Evolutionary conservation across 2,797 vertebrate species (phyloP).

Genomic region (Clarias pachynema): DNA sequence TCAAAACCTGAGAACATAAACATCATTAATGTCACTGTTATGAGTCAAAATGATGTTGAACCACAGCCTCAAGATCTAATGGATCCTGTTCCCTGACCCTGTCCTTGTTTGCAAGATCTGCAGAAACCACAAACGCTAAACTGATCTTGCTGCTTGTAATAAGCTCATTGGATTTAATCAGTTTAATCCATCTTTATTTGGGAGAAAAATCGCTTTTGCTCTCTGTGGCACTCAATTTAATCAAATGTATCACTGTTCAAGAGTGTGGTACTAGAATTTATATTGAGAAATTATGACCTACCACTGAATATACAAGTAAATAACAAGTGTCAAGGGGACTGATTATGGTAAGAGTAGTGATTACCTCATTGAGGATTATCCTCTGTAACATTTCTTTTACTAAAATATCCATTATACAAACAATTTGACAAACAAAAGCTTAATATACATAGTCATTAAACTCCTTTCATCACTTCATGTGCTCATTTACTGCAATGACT

Average conservation of each 20-base stretch:
- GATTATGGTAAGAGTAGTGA: slow-evolving; percentile 2
- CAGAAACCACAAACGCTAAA: background rate
- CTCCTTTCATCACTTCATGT: background rate
- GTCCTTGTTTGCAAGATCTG: background rate
- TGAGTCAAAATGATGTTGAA: background rate
- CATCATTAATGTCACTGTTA: background rate
- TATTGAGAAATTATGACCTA: slow-evolving; percentile 4
- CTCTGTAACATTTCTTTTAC: slow-evolving; percentile 1
- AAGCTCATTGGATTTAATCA: background rate
- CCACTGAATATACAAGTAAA: background rate
- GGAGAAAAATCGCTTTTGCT: background rate
- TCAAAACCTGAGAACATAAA: background rate
- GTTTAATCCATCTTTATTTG: background rate
- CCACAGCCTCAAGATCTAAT: background rate
- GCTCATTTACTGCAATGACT: slow-evolving; percentile 24
- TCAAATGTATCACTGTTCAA: slow-evolving; percentile 3
- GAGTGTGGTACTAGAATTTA: slow-evolving; percentile 11
- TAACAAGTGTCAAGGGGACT: slow-evolving; percentile 2
- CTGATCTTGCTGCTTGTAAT: background rate
- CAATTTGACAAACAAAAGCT: slow-evolving; percentile 32
- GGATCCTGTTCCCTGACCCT: background rate
- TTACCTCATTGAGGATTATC: slow-evolving; percentile 23
- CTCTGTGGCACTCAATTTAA: background rate
- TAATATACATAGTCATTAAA: slow-evolving; percentile 32
- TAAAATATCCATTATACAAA: slow-evolving; percentile 31